Conservation (phyloP, 2,113 vertebrate species). For the Otocyon megalotis region DNA sequence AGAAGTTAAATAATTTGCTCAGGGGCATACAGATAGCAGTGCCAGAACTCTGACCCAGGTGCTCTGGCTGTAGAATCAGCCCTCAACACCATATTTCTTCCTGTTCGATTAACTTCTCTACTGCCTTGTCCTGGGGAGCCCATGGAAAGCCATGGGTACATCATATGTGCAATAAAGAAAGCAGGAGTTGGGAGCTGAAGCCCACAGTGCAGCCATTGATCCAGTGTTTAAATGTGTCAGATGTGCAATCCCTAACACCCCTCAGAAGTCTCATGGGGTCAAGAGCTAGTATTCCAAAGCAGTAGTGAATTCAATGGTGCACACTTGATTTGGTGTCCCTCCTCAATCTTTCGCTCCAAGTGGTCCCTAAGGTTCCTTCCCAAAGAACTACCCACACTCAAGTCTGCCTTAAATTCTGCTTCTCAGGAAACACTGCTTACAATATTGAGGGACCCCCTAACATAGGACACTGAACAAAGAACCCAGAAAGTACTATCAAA, state of each 20-base stretch:
- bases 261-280: background rate
- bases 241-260: background rate
- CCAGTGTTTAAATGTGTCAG: background rate
- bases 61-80: background rate
- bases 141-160: background rate
- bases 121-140: background rate
- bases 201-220: background rate
- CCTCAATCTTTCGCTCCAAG: background rate
- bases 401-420: background rate
- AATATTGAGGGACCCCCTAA: background rate
- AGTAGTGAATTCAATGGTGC: rapidly evolving
- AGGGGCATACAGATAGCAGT: background rate
- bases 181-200: background rate
- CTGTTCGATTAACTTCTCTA: background rate
- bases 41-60: background rate
- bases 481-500: background rate
- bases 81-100: background rate
- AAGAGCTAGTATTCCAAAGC: background rate
- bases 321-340: background rate
- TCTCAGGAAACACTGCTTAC: background rate
- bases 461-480: background rate
- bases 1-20: background rate
- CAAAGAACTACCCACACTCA: background rate
- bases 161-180: background rate
- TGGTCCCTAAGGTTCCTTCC: background rate